phyloP scores from a whole-genome alignment of 2,113 vertebrate genomes.

The Falco punctatus region DNA sequence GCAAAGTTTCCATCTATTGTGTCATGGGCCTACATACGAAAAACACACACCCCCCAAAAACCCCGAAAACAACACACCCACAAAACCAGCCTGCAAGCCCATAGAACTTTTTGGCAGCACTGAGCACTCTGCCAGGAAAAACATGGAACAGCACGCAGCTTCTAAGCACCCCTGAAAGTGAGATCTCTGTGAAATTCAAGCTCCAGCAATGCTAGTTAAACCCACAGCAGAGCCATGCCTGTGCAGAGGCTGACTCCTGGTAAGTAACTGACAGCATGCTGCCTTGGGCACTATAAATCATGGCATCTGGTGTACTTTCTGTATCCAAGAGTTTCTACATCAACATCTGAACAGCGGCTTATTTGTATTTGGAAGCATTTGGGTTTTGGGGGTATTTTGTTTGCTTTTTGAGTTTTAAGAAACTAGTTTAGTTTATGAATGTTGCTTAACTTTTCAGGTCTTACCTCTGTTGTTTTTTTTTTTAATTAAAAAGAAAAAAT shows the following conservation, averaged over 20 bases:
- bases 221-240: neutral
- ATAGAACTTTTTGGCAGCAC: neutral
- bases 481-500: neutral
- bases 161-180: neutral
- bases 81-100: neutral
- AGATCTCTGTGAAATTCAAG: neutral
- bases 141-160: neutral
- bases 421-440: neutral
- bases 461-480: neutral
- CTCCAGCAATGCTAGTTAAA: neutral
- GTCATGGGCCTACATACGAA: neutral
- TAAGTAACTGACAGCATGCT: neutral
- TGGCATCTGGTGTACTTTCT: neutral
- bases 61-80: neutral
- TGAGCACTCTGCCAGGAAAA: neutral
- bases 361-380: neutral
- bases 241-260: neutral
- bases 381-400: neutral
- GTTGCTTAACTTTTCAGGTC: neutral
- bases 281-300: neutral
- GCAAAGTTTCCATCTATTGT: neutral
- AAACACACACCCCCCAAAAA: too few species aligned
- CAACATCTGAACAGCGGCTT: neutral
- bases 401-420: neutral
- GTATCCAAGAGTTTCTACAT: neutral